phyloP scores from a whole-genome alignment of 2,113 vertebrate species.

The Megalops atlanticus region DNA sequence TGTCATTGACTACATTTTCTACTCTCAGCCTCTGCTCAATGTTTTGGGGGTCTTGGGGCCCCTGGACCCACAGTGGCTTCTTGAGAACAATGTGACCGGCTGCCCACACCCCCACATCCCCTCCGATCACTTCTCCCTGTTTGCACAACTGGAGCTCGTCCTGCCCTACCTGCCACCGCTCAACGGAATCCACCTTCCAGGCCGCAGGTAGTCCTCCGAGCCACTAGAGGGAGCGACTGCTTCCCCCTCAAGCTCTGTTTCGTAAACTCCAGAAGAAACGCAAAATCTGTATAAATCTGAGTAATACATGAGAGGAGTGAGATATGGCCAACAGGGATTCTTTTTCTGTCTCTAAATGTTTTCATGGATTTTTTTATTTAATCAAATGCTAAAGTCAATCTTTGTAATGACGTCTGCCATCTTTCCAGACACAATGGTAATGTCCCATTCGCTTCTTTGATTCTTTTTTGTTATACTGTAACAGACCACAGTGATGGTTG shows the following conservation, averaged over 20 bases:
- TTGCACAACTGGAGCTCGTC: constrained; percentile 96
- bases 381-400: constrained; percentile 83
- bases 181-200: constrained; percentile 92
- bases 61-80: constrained; percentile 94
- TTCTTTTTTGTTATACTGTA: constrained; percentile 67
- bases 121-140: constrained; percentile 98
- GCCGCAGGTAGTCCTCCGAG: constrained; percentile 93
- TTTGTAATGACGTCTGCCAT: constrained; percentile 71
- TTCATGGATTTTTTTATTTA: constrained; percentile 81
- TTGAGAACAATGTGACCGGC: constrained; percentile 94
- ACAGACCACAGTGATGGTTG: constrained; percentile 53
- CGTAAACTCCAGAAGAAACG: constrained; percentile 71
- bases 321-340: constrained; percentile 90
- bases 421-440: constrained; percentile 64
- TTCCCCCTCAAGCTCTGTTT: constrained; percentile 63
- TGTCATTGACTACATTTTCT: constrained; percentile 99
- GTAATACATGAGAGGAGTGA: constrained; percentile 82
- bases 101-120: constrained; percentile 98
- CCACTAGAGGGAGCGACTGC: constrained; percentile 75
- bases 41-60: constrained; percentile 94
- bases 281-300: constrained; percentile 66
- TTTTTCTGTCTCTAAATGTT: constrained; percentile 83
- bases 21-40: constrained; percentile 96
- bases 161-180: constrained; percentile 88
- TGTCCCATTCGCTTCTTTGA: constrained; percentile 75